Conservation (phyloP, 2,888 invertebrate species). For the Cremastobaeus sp. region DNA sequence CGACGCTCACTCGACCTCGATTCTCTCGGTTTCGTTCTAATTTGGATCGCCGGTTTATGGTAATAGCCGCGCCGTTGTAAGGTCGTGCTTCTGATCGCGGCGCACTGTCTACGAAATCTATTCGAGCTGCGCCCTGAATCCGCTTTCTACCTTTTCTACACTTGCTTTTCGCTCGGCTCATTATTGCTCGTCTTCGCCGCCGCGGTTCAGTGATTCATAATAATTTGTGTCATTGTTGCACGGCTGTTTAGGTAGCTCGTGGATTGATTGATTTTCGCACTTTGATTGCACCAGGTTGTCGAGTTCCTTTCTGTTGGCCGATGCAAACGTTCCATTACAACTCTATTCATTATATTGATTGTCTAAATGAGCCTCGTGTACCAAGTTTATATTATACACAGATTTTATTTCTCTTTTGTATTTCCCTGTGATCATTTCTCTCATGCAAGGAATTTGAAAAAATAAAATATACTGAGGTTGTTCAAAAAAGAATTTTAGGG, state of each 20-base stretch:
- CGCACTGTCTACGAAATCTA: slow-evolving; percentile 23
- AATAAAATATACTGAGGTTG: too few species aligned
- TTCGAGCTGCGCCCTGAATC: slow-evolving; percentile 11
- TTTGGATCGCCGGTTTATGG: slow-evolving; percentile 5
- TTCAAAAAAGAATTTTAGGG: too few species aligned
- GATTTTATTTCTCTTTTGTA: too few species aligned
- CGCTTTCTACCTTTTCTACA: slow-evolving; percentile 19
- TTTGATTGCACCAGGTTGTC: too few species aligned
- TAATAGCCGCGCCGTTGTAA: neutral
- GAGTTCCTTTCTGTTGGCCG: too few species aligned
- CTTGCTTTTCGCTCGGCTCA: slow-evolving; percentile 16
- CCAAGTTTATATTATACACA: too few species aligned
- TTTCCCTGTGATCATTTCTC: too few species aligned
- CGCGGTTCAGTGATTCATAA: slow-evolving; percentile 15
- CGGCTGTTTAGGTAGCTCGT: neutral
- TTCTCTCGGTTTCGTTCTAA: slow-evolving; percentile 13
- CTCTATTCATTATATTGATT: too few species aligned
- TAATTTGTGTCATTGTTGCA: slow-evolving; percentile 12
- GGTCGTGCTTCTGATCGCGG: slow-evolving; percentile 7
- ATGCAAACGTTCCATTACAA: too few species aligned
- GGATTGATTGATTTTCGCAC: slow-evolving; percentile 1
- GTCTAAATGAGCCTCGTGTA: too few species aligned
- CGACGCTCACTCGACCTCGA: too few species aligned
- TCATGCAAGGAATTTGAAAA: too few species aligned
- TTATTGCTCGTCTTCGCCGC: slow-evolving; percentile 13